Evolutionary conservation across 1,140 invertebrate genomes (phyloP).

Genomic region (Planococcus citri): DNA sequence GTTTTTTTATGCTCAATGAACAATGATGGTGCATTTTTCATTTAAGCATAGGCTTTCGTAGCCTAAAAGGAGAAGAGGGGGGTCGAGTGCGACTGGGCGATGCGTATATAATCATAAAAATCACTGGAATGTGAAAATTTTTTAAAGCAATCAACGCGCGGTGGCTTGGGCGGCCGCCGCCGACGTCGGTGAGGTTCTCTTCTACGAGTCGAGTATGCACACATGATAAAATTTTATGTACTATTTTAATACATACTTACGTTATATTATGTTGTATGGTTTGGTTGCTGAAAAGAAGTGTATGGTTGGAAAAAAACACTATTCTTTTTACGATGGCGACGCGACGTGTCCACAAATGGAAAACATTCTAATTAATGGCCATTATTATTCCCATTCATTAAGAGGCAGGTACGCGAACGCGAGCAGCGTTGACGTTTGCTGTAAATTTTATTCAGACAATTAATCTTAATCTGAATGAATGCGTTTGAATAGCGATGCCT

Average conservation of each 20-base stretch:
- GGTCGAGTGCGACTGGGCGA: no score
- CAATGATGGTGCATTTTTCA: slow-evolving; percentile 16
- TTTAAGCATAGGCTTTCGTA: slow-evolving; percentile 2
- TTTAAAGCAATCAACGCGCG: slow-evolving; percentile 10
- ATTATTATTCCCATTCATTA: background rate
- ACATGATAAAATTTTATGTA: background rate
- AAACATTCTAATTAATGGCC: slow-evolving; percentile 4
- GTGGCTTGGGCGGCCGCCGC: no score
- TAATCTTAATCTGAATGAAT: background rate
- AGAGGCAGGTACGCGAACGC: background rate
- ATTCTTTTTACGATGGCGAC: background rate
- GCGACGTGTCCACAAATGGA: background rate
- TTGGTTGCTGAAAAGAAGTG: no score
- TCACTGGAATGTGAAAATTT: slow-evolving; percentile 18
- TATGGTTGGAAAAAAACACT: no score
- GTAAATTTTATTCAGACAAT: slow-evolving; percentile 4
- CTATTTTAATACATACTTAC: no score
- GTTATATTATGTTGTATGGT: no score
- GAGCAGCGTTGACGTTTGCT: no score
- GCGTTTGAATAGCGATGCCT: background rate
- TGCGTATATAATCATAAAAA: slow-evolving; percentile 13
- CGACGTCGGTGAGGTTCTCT: no score
- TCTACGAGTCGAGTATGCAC: background rate
- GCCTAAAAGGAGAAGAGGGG: no score
- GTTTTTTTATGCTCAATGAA: slow-evolving; percentile 18